Percentiles rank a stretch among this genome's conserved stretches.
Conservation (phyloP, 2,888 invertebrate genomes). For the Acleris holmiana region DNA sequence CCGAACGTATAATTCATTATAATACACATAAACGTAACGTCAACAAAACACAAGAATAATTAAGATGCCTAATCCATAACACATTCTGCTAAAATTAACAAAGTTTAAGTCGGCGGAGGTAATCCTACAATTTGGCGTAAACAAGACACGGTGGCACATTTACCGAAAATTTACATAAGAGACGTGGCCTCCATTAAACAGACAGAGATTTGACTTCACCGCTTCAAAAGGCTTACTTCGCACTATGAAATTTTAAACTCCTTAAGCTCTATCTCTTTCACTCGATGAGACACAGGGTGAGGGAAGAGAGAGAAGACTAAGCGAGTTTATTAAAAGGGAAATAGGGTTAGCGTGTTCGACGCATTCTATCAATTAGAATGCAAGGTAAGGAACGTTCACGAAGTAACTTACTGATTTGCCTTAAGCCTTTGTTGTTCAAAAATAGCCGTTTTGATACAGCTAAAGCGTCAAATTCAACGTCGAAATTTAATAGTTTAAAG, state of each 20-base stretch:
- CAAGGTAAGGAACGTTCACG: not conserved
- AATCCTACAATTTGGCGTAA: slow-evolving; percentile 39
- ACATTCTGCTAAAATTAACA: slow-evolving; percentile 33
- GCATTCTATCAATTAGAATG: not conserved
- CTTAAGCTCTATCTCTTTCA: not conserved
- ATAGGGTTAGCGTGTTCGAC: not conserved
- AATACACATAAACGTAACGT: not conserved
- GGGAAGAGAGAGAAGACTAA: not conserved
- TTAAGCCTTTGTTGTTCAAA: too few species aligned
- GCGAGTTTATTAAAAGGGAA: not conserved
- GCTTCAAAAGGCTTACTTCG: slow-evolving; percentile 13
- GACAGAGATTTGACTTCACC: slow-evolving; percentile 22
- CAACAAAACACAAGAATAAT: slow-evolving; percentile 22
- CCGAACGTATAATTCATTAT: too few species aligned
- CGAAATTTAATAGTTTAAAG: too few species aligned
- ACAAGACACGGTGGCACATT: slow-evolving; percentile 40
- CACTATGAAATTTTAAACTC: slow-evolving; percentile 16
- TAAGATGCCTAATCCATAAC: slow-evolving; percentile 30
- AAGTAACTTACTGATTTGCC: not conserved
- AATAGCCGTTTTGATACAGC: too few species aligned
- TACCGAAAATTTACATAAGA: slow-evolving; percentile 40
- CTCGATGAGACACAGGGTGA: not conserved
- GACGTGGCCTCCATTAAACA: slow-evolving; percentile 34
- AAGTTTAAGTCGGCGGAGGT: slow-evolving; percentile 36
- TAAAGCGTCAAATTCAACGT: too few species aligned